These are phyloP conservation scores for Amphiduros pacificus DNA, from an alignment of 2,888 invertebrate species.

Conservation along the genomic window DNA sequence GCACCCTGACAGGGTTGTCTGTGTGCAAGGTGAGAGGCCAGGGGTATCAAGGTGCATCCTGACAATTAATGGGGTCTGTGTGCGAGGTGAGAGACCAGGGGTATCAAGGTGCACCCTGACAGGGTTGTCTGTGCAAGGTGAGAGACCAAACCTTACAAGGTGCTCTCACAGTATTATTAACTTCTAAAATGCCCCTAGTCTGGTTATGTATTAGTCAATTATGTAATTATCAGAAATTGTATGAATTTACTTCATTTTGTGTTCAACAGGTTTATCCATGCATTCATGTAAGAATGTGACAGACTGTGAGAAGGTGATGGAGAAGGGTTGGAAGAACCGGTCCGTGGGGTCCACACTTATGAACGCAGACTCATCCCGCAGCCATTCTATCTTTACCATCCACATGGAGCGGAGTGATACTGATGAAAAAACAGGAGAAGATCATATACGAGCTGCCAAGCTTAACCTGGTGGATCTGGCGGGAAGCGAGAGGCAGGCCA, in stretches of 20 bases:
- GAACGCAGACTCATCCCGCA: slow-evolving; percentile 81
- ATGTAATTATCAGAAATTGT: too few species aligned
- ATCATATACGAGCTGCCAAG: slow-evolving; percentile 71
- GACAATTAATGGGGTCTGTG: too few species aligned
- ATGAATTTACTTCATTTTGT: background rate
- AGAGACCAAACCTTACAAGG: too few species aligned
- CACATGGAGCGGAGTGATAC: slow-evolving; percentile 78
- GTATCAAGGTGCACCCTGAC: too few species aligned
- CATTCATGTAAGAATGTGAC: slow-evolving; percentile 77
- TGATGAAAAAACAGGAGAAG: slow-evolving; percentile 61
- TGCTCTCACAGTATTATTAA: too few species aligned
- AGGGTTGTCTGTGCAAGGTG: too few species aligned
- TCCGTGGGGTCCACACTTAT: slow-evolving; percentile 84
- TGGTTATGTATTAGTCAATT: too few species aligned
- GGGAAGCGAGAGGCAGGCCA: slow-evolving; percentile 83
- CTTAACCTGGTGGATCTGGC: slow-evolving; percentile 87
- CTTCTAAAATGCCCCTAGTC: too few species aligned
- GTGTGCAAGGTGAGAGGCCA: slow-evolving; percentile 65
- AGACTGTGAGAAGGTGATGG: slow-evolving; percentile 77
- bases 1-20: slow-evolving; percentile 69
- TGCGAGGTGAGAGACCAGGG: too few species aligned
- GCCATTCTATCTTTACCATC: slow-evolving; percentile 86
- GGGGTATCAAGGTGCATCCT: too few species aligned
- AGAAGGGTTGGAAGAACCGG: slow-evolving; percentile 77
- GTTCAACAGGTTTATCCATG: slow-evolving; percentile 67